Evolutionary conservation across 1,140 invertebrate species (phyloP), one percentile per base, ranked within the genome.

Genomic region (Diachasma alloeum): DNA sequence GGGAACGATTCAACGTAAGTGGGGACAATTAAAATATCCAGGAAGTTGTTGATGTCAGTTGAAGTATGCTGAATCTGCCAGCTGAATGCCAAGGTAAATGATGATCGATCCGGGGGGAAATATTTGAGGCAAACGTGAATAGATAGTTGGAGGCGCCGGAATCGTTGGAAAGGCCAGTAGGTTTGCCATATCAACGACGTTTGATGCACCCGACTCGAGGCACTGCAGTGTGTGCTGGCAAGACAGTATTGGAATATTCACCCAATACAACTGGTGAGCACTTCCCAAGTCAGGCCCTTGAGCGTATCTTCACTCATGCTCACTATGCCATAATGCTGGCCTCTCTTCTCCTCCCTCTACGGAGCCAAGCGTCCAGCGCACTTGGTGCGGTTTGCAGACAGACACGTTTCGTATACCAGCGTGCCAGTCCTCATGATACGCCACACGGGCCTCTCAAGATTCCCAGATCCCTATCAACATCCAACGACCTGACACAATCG

Each of bases 391-490:
- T 26, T 63, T 63, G 19, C 24, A 63, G 24, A 63, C 59, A 63
- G 59, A 63, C 59, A 63, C 59, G 59, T 63, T 63, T 37, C 15
- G 66, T 68, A 37, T 68, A 68, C 26, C 31, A 68, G 22, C 59
- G n/a, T 31, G 13, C 75, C 36, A 72, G 53, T 56, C 67, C 53
- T 63, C 66, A 83, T 59, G 79, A 79, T 81, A 79, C 74, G 80
- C 82, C 80, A 78, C 80, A 39, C 36, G 66, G 84, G 74, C 72
- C 81, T 83, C 78, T 81, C 74, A 79, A 81, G 83, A 85, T 84
- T 84, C 83, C 76, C 75, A 37, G 77, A 85, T 83, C 78, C 67
- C 73, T 84, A 84, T 83, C 82, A 80, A 73, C 53, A 68, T 68
- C 79, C 67, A 79, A 77, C 79, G 78, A 82, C 79, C 78, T 77